Evolutionary conservation across 2,113 vertebrate genomes (phyloP), one percentile per base, ranked within the genome.

Genomic region (Aythya baeri): DNA sequence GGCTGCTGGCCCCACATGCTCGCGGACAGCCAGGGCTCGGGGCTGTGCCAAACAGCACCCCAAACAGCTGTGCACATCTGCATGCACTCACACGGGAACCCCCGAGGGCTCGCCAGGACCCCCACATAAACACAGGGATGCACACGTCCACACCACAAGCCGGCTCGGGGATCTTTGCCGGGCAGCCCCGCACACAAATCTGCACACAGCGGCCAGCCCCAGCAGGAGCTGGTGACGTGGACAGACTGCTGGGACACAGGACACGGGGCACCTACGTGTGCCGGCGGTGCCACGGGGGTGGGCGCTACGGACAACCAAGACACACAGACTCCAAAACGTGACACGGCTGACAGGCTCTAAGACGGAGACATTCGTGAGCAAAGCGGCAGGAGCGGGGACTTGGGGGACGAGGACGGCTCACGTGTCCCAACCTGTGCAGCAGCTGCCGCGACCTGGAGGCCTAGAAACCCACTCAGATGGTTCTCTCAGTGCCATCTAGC

Each of bases 401-500:
- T 7, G 38, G 41, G 26, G 25, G 71, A 92, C 15, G 0, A 91
- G 83, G 80, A 93, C 8, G 21, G 96, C 96, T 96, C 96, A 92
- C 59, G 3, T 84, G 94, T 97, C 96, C 95, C 96, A 59, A 97
- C 97, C 97, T 97, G 96, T 71, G 94, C 91, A 94, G 96, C 94
- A 82, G 96, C 95, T 95, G 91, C 93, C 82, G 0, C 31, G 91
- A 93, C 79, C 94, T 90, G 80, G 94, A 96, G 95, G 94, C 96
- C 96, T 95, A 97, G 92, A 96, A 94, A 92, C 95, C 86, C 96
- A 95, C 91, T 97, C 96, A 97, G 93, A 97, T 96, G 96, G 94
- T 96, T 97, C 97, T 95, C 70, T 97, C 96, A 96, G 95, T 91
- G 97, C 95, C 96, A 91, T 97, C 97, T 97, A 97, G 86, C 91